Base-by-base conservation (phyloP, 2,113 vertebrate genomes). In the Hemicordylus capensis region DNA sequence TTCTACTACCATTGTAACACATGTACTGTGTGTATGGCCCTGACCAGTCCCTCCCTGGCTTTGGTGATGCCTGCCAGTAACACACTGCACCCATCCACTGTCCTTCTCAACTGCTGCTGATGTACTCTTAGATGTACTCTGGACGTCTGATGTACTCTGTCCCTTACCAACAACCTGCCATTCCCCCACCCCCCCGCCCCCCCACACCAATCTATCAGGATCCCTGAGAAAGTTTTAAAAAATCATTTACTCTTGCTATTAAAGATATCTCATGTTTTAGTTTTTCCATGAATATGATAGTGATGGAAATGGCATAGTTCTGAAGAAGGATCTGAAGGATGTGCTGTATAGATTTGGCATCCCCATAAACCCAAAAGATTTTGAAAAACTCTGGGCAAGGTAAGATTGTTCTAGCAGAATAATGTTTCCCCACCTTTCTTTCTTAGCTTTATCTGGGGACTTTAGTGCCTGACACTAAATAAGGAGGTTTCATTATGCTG, bases 341-440 rank as follows among this genome's bases (percentile, higher is more conserved):
- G 85, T 95, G 1, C 93, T 96, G 3, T 96, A 94, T 1, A 92
- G 94, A 4, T 97, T 95, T 56, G 89, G 89, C 64, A 94, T 97
- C 75, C 96, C 95, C 4, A 74, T 97, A 79, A 97, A 92, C 1
- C 87, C 89, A 0, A 87, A 92, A n/a, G 95, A 96, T 79, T 96
- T 97, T 69, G 96, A 97, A 82, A 94, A 96, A 89, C 94, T 98
- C 51, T 97, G 97, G 95, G 76, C 84, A 61, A 96, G 95, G 96
- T 97, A 85, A 90, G 94, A 44, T 51, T 87, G 14, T 9, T 39
- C 74, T 67, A 69, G 1, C 9, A 72, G 66, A 17, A 26, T 81
- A 78, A 79, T 73, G 31, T 19, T 84, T 9, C 56, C 63, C 6
- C 0, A n/a, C n/a, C n/a, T n/a, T n/a, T n/a, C n/a, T n/a, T 20